phyloP scores from a whole-genome alignment of 2,888 invertebrate species.

The Lasioglossum morio region DNA sequence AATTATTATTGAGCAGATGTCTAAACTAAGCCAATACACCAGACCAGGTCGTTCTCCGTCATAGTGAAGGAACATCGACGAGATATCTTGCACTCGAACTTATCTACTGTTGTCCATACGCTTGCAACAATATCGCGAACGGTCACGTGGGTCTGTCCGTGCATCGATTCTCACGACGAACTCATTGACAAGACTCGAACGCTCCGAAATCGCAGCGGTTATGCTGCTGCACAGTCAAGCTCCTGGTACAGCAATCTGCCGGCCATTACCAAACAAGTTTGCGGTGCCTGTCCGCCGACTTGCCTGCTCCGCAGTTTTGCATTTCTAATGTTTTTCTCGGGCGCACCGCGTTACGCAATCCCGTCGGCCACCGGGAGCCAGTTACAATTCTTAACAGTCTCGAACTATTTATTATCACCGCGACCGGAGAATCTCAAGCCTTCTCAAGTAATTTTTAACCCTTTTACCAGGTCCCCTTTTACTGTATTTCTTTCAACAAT shows the following conservation, averaged over 20 bases:
- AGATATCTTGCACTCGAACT: too few relatives aligned
- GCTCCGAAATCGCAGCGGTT: background rate
- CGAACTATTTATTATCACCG: conserved; percentile 4
- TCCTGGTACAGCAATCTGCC: background rate
- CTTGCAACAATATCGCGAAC: background rate
- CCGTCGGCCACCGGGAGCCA: conserved; percentile 8
- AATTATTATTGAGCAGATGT: too few relatives aligned
- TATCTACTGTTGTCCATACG: too few relatives aligned
- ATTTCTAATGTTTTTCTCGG: conserved; percentile 48
- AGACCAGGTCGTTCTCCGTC: too few relatives aligned
- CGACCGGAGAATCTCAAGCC: background rate
- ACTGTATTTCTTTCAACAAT: too few relatives aligned
- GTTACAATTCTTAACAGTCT: conserved; percentile 31
- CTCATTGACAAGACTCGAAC: background rate
- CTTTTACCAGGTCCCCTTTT: too few relatives aligned
- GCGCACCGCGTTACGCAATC: conserved; percentile 45
- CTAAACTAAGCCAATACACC: too few relatives aligned
- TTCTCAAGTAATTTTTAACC: conserved; percentile 13
- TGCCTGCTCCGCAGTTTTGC: conserved; percentile 39
- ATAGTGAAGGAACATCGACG: too few relatives aligned
- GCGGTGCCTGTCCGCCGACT: conserved; percentile 19
- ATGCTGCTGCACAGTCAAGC: background rate
- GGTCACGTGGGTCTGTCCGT: background rate
- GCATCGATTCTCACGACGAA: background rate
- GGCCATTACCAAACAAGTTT: conserved; percentile 35